Conservation (phyloP, 2,888 invertebrate genomes). For the Eumacrocentrus americanus region DNA sequence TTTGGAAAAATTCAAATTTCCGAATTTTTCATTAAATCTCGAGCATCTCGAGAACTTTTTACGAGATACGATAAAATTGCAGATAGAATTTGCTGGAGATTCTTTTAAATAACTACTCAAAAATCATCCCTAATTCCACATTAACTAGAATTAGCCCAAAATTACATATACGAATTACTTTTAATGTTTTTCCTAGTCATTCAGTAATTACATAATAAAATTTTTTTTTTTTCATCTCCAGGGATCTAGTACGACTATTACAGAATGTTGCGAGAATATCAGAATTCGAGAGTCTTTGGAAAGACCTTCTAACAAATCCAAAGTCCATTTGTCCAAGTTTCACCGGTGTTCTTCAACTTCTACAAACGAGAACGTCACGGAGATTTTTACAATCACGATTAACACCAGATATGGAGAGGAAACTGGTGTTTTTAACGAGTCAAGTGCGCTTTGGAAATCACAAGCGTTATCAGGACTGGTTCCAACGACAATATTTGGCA, state of each 20-base stretch:
- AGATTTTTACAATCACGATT: conserved; percentile 83
- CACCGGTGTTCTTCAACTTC: conserved; percentile 78
- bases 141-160: too few species aligned
- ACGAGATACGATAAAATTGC: too few species aligned
- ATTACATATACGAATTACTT: too few species aligned
- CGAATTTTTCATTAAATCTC: too few species aligned
- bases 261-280: conserved; percentile 89
- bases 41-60: too few species aligned
- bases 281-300: conserved; percentile 88
- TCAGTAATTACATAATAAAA: too few species aligned
- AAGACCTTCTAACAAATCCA: conserved; percentile 80
- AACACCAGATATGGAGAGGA: conserved; percentile 92
- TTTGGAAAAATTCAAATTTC: too few species aligned
- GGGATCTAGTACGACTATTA: conserved; percentile 86
- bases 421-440: conserved; percentile 84
- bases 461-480: conserved; percentile 94
- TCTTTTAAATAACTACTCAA: too few species aligned
- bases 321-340: conserved; percentile 78
- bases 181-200: too few species aligned
- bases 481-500: conserved; percentile 88
- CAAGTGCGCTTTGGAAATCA: conserved; percentile 89
- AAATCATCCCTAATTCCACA: too few species aligned
- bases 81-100: too few species aligned
- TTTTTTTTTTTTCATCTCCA: too few species aligned
- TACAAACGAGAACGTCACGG: conserved; percentile 85